These are phyloP conservation scores for Eristalis intricaria DNA, from an alignment of 2,888 invertebrate species.

Conservation along the genomic window DNA sequence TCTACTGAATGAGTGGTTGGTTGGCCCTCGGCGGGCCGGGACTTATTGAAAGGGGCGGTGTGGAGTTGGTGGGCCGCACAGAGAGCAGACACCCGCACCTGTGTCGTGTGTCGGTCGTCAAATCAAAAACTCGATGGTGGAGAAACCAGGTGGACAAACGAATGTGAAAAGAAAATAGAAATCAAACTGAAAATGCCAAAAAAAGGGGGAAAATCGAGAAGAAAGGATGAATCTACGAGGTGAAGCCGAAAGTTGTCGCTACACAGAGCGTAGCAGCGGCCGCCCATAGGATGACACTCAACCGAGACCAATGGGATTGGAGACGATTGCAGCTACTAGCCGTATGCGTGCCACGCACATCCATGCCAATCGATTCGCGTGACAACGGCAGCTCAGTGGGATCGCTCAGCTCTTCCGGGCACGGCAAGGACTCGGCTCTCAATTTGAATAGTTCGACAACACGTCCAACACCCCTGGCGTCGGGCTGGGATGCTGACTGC, in stretches of 20 bases:
- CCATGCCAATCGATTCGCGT: constrained; percentile 81
- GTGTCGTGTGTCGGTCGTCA: not conserved
- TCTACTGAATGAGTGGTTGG: not conserved
- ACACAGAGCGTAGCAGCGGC: constrained; percentile 24
- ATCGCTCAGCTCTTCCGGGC: constrained; percentile 84
- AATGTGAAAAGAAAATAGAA: not conserved
- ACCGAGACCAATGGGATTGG: constrained; percentile 44
- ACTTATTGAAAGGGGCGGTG: not conserved
- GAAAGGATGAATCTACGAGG: constrained; percentile 62
- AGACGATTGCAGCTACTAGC: constrained; percentile 42
- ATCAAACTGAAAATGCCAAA: not conserved
- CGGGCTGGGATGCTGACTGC: constrained; percentile 26
- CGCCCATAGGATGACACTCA: constrained; percentile 36
- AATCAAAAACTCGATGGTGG: not conserved
- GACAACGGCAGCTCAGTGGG: constrained; percentile 85
- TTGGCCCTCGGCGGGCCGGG: not conserved
- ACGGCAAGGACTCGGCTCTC: constrained; percentile 84
- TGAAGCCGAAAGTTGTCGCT: constrained; percentile 41
- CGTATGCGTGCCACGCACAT: constrained; percentile 77
- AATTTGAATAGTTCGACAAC: constrained; percentile 82
- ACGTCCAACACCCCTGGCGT: constrained; percentile 59
- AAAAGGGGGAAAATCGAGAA: not conserved
- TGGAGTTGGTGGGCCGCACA: too few relatives aligned
- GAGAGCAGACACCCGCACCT: too few relatives aligned
- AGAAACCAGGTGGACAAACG: not conserved